Base-by-base conservation (phyloP, 2,113 vertebrate genomes). In the Cottus gobio region DNA sequence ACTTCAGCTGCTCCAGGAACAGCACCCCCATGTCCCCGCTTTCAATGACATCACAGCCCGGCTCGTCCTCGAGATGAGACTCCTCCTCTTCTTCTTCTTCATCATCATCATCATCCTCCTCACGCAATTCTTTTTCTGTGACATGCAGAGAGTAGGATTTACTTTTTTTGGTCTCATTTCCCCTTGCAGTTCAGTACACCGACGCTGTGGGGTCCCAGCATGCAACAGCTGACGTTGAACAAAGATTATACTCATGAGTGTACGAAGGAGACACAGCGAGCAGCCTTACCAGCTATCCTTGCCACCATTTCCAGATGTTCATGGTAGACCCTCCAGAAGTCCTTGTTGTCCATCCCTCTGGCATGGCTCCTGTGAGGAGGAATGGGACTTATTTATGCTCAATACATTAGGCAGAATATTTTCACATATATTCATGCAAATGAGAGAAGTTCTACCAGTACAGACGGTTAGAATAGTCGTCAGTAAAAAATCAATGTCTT, bases 341-440 rank as follows among this genome's bases (percentile, higher is more conserved):
- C 95, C 82, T 96, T 99, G 88, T 96, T 99, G 87, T 97, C 97
- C 98, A 99, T 98, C 82, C 95, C 97, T 88, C 93, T 95, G 75
- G 98, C 97, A 85, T 99, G 94, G 76, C 93, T 97, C 89, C 98
- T 99, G 94, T 58, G 42, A 18, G 1, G 20, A 64, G 12, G 11
- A 70, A 26, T 22, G 63, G 58, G 36, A 64, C 0, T 1, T 2
- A 13, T 77, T 73, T 48, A 31, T 11, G 15, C 56, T 30, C 26
- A 65, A 72, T 26, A 10, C 3, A 31, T 42, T 20, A 18, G 20
- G 22, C 1, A 0, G 3, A 52, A 16, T 52, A 56, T 46, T 1
- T 65, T 13, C 62, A 54, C 7, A 46, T 36, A 9, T 70, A 56
- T 56, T 56, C 24, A 71, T n/a, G 5, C 1, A 68, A 37, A 60